phyloP scores from a whole-genome alignment of 53 echinoderm and acorn worm genomes.

The Actinopyga echinites region DNA sequence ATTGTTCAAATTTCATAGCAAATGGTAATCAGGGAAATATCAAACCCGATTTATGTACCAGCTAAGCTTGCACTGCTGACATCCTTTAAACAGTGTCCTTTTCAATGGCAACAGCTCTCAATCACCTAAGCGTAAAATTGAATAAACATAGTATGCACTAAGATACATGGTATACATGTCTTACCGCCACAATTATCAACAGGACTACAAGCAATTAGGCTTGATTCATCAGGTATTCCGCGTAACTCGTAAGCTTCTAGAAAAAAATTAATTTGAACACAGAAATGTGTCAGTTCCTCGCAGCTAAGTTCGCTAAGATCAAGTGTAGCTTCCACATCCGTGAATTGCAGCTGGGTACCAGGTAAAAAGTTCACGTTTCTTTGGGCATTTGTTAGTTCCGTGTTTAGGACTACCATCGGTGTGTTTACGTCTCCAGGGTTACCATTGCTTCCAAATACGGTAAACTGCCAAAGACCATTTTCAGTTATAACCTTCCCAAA shows the following conservation, averaged over 20 bases:
- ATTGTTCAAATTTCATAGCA: no score
- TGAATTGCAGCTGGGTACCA: conserved; percentile 28
- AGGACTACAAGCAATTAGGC: conserved; percentile 28
- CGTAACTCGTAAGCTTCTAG: conserved; percentile 11
- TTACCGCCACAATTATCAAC: conserved; percentile 32
- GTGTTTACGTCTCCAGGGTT: neutral
- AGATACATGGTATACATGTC: neutral
- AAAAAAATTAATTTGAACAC: conserved; percentile 48
- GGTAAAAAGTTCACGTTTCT: conserved; percentile 16
- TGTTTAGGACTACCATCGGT: neutral
- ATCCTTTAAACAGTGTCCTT: no score
- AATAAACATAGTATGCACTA: no score
- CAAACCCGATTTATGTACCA: no score
- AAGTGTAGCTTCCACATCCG: conserved; percentile 57
- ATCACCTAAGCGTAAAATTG: no score
- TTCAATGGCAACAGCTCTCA: no score
- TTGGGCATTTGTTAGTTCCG: neutral
- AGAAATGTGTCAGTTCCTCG: conserved; percentile 59
- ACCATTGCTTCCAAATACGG: neutral
- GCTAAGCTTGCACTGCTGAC: no score
- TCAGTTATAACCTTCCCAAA: neutral
- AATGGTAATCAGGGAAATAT: no score
- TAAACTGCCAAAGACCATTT: conserved; percentile 11
- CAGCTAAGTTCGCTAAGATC: conserved; percentile 60
- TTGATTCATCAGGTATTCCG: conserved; percentile 37